These are phyloP conservation scores for Andrena praecox DNA, from an alignment of 2,888 invertebrate species.

Conservation along the genomic window DNA sequence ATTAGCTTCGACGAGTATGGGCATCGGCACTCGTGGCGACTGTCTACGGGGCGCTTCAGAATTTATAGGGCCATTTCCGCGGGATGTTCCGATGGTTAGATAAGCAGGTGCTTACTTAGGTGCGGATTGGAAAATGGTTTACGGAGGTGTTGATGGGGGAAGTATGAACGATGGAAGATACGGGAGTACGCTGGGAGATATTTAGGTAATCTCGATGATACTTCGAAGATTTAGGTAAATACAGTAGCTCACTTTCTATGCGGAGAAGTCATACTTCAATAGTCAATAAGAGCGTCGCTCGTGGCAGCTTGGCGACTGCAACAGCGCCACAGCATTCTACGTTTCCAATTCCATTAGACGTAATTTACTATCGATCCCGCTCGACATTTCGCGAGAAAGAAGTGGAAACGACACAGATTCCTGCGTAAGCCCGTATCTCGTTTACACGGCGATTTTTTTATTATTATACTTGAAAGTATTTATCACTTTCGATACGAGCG, in stretches of 20 bases:
- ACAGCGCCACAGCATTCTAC: not conserved
- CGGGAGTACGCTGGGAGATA: too few species aligned
- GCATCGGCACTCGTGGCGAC: not conserved
- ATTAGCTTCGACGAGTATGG: not conserved
- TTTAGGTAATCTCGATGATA: too few species aligned
- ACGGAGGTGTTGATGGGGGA: too few species aligned
- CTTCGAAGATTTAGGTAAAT: too few species aligned
- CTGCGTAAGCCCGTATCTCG: not conserved
- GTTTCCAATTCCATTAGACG: conserved; percentile 1
- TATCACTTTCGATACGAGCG: conserved; percentile 7
- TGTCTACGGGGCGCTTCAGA: not conserved
- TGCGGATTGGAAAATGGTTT: too few species aligned
- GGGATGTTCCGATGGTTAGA: too few species aligned
- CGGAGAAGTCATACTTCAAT: not conserved
- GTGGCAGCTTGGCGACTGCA: too few species aligned
- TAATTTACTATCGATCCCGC: conserved; percentile 21
- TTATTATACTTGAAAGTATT: conserved; percentile 24
- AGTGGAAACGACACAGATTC: conserved; percentile 11
- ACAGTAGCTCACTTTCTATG: too few species aligned
- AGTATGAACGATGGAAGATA: too few species aligned
- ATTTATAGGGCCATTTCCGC: too few species aligned
- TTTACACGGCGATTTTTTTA: conserved; percentile 22
- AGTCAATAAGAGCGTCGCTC: conserved; percentile 1
- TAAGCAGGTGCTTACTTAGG: too few species aligned
- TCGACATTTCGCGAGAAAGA: not conserved